Conservation (phyloP, 2,888 invertebrate species). For the Cantharis flavilabris region DNA sequence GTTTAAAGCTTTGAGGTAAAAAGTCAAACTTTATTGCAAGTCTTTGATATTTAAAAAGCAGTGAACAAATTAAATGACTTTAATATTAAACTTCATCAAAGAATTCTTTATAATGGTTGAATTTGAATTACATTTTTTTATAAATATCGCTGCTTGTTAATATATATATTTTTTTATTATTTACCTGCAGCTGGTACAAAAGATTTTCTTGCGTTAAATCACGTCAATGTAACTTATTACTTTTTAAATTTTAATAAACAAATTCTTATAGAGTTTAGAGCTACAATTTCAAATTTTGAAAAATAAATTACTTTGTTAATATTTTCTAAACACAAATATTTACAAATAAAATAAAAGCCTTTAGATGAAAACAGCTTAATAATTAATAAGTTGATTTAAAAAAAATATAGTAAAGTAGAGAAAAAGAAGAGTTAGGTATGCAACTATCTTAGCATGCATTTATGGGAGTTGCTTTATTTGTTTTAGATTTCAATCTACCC, state of each 20-base stretch:
- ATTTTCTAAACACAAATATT: neutral
- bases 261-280: neutral
- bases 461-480: too few relatives aligned
- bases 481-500: too few relatives aligned
- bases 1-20: slow-evolving; percentile 16
- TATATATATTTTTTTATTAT: neutral
- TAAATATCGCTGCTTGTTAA: neutral
- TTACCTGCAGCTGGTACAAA: neutral
- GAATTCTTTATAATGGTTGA: slow-evolving; percentile 15
- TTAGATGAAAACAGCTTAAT: too few relatives aligned
- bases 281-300: neutral
- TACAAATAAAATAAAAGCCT: neutral
- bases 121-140: slow-evolving; percentile 13
- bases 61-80: slow-evolving; percentile 21
- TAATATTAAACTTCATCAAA: slow-evolving; percentile 19
- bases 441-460: too few relatives aligned
- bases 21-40: slow-evolving; percentile 22
- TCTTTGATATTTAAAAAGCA: slow-evolving; percentile 28
- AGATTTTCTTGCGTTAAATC: neutral
- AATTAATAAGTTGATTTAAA: too few relatives aligned
- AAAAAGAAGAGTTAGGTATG: too few relatives aligned
- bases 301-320: neutral
- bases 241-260: neutral
- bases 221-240: neutral
- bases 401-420: too few relatives aligned